Conservation (phyloP, 2,113 vertebrate species). For the Oenanthe melanoleuca region DNA sequence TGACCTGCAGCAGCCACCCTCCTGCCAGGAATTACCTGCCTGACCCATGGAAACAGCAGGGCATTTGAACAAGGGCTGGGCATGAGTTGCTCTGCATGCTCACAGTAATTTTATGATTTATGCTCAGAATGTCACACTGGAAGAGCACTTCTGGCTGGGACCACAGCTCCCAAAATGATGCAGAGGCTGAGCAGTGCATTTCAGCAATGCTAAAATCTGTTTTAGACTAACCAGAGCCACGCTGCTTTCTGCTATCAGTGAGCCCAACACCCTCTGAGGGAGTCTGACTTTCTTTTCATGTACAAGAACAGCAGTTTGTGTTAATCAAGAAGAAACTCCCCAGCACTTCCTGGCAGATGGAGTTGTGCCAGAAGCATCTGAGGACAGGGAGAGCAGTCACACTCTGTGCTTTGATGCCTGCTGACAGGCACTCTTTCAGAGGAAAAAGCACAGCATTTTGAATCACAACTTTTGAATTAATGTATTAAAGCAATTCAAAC, state of each 20-base stretch:
- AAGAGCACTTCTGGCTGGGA: neutral
- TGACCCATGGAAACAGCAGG: fast-evolving
- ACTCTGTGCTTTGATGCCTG: neutral
- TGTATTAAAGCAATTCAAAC: neutral
- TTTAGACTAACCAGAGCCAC: neutral
- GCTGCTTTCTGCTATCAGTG: neutral
- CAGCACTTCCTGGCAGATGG: neutral
- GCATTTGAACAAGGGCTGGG: neutral
- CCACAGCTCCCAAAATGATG: fast-evolving
- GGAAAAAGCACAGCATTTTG: neutral
- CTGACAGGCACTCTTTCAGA: neutral
- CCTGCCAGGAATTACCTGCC: neutral
- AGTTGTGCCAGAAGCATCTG: neutral
- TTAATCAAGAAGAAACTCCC: neutral
- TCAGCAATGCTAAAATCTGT: neutral
- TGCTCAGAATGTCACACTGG: fast-evolving
- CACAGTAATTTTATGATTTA: neutral
- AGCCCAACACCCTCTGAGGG: neutral
- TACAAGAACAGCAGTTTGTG: neutral
- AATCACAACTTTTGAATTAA: neutral
- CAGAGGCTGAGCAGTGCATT: neutral
- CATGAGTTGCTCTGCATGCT: fast-evolving
- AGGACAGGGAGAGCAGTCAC: neutral
- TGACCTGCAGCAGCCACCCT: neutral
- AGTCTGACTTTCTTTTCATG: neutral